phyloP scores from a whole-genome alignment of 2,888 invertebrate species.

The Tryphoninae sp. region DNA sequence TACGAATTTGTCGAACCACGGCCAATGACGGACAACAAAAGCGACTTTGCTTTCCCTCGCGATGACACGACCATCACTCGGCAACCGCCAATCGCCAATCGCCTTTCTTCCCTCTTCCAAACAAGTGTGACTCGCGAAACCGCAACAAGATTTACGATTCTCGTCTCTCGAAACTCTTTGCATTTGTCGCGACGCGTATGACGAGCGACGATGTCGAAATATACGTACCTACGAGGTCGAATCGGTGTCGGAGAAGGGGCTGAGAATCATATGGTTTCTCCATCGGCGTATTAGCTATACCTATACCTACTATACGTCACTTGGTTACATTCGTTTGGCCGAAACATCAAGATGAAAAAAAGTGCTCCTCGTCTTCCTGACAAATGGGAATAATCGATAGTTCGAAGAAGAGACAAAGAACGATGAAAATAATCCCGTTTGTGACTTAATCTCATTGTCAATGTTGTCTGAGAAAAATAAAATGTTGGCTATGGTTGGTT shows the following conservation, averaged over 20 bases:
- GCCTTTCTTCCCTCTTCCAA: slow-evolving; percentile 70
- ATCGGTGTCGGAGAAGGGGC: background rate
- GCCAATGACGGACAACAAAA: slow-evolving; percentile 5
- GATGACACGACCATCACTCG: slow-evolving; percentile 18
- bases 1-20: slow-evolving; percentile 38
- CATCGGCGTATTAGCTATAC: too few species aligned
- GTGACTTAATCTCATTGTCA: background rate
- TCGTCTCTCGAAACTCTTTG: slow-evolving; percentile 20
- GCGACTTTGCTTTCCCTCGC: slow-evolving; percentile 16
- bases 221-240: background rate
- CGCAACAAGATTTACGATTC: slow-evolving; percentile 73
- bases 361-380: too few species aligned
- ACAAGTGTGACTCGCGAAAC: slow-evolving; percentile 74
- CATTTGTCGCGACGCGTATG: background rate
- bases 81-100: slow-evolving; percentile 7
- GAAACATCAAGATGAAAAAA: too few species aligned
- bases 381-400: slow-evolving; percentile 23
- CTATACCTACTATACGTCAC: too few species aligned
- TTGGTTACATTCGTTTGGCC: too few species aligned
- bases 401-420: background rate
- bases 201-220: background rate
- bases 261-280: background rate
- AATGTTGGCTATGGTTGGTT: slow-evolving; percentile 6
- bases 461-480: background rate
- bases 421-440: slow-evolving; percentile 13